phyloP scores from a whole-genome alignment of 2,113 vertebrate species.

The Alaudala cheleensis region DNA sequence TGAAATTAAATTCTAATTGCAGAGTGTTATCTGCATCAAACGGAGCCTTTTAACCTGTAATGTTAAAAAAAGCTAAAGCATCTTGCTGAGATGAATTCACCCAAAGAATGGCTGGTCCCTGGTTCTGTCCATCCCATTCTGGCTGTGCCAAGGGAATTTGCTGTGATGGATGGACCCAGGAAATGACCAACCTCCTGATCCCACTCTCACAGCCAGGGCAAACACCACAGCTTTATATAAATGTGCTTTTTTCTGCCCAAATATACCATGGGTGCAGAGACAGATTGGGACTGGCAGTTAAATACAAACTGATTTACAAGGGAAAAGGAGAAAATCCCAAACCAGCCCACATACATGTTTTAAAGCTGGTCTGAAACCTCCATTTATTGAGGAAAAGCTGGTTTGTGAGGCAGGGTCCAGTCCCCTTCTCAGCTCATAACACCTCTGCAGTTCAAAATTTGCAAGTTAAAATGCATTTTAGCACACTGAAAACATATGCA shows the following conservation, averaged over 20 bases:
- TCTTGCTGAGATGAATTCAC: not conserved
- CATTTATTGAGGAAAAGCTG: not conserved
- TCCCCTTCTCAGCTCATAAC: not conserved
- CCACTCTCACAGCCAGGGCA: not conserved
- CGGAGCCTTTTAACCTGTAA: not conserved
- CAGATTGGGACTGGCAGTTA: not conserved
- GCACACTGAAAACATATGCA: not conserved
- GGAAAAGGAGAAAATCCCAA: not conserved
- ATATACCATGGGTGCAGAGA: not conserved
- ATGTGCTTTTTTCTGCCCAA: not conserved
- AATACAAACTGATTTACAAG: not conserved
- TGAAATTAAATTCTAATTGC: constrained; percentile 31
- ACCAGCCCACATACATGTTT: not conserved
- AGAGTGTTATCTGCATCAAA: not conserved
- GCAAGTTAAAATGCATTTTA: not conserved
- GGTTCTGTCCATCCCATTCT: not conserved
- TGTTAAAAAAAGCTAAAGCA: not conserved
- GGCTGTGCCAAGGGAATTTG: not conserved
- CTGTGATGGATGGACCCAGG: not conserved
- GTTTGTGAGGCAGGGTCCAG: not conserved
- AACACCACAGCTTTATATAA: not conserved
- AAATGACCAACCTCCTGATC: not conserved
- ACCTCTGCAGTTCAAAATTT: not conserved
- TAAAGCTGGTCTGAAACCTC: not conserved
- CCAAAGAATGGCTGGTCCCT: too few species aligned